phyloP scores from a whole-genome alignment of 2,888 invertebrate species.

The Taphrorychus bicolor region DNA sequence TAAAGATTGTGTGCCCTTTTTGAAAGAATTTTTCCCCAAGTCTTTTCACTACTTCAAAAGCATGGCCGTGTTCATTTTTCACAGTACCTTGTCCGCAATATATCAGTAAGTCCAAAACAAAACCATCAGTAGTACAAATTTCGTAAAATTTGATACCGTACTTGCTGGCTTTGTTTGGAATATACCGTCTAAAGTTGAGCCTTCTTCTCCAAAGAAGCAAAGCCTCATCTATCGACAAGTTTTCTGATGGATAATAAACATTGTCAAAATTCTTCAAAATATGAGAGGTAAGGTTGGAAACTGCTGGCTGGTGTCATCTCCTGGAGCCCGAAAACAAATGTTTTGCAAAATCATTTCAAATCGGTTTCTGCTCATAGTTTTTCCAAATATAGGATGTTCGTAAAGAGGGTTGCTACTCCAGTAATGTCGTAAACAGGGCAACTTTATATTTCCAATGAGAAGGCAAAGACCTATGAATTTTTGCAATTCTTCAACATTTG shows the following conservation, averaged over 20 bases:
- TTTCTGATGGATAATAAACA: neutral
- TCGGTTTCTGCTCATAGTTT: constrained; percentile 10
- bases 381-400: constrained; percentile 3
- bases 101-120: constrained; percentile 12
- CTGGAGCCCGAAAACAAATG: neutral
- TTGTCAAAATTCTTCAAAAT: too few species aligned
- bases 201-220: constrained; percentile 7
- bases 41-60: constrained; percentile 7
- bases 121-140: constrained; percentile 25
- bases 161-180: constrained; percentile 23
- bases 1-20: constrained; percentile 17
- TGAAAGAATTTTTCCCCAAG: constrained; percentile 4
- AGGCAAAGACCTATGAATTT: neutral
- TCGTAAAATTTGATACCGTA: constrained; percentile 25
- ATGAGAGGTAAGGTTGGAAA: neutral
- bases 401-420: constrained; percentile 7
- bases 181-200: constrained; percentile 10
- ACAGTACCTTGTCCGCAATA: constrained; percentile 10
- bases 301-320: neutral
- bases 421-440: neutral
- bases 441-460: neutral
- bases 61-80: constrained; percentile 14
- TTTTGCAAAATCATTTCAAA: neutral
- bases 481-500: neutral
- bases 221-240: constrained; percentile 8